These are phyloP conservation scores for Sinosuthora webbiana DNA, from an alignment of 2,113 vertebrate genomes.

Conservation along the genomic window DNA sequence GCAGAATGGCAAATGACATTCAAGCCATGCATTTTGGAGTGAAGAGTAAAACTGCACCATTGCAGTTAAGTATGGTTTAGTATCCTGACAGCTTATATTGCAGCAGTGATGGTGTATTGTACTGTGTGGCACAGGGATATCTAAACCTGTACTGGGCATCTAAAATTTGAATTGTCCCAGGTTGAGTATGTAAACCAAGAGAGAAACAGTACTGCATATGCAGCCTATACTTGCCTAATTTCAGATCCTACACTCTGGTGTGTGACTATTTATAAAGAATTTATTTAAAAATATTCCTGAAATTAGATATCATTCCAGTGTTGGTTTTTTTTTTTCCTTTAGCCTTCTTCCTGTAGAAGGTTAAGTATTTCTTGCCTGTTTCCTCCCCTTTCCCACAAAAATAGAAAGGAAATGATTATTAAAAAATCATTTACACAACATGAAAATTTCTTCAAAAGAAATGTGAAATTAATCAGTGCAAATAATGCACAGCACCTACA, in stretches of 20 bases:
- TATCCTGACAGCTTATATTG: not conserved
- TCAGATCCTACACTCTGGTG: not conserved
- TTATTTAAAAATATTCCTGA: not conserved
- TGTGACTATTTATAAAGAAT: not conserved
- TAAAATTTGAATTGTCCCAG: not conserved
- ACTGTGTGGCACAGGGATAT: too few relatives aligned
- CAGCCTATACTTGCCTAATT: not conserved
- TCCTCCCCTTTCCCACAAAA: not conserved
- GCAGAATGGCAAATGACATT: not conserved
- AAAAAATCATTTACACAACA: not conserved
- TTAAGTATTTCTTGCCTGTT: not conserved
- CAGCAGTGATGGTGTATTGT: rapidly evolving
- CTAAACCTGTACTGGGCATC: not conserved
- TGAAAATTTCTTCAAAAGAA: not conserved
- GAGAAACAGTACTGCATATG: not conserved
- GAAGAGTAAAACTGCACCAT: not conserved
- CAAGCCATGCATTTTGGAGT: rapidly evolving
- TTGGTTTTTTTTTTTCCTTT: not conserved
- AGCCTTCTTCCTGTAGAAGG: not conserved
- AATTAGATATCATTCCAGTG: not conserved
- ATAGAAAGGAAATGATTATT: not conserved
- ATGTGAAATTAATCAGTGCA: not conserved
- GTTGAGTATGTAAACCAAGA: not conserved
- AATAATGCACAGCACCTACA: not conserved
- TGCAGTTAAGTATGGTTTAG: not conserved